Percentiles rank a stretch among this genome's conserved stretches.
phyloP scores from a whole-genome alignment of 2,888 invertebrate species.

The Thecocarcelia acutangulata region DNA sequence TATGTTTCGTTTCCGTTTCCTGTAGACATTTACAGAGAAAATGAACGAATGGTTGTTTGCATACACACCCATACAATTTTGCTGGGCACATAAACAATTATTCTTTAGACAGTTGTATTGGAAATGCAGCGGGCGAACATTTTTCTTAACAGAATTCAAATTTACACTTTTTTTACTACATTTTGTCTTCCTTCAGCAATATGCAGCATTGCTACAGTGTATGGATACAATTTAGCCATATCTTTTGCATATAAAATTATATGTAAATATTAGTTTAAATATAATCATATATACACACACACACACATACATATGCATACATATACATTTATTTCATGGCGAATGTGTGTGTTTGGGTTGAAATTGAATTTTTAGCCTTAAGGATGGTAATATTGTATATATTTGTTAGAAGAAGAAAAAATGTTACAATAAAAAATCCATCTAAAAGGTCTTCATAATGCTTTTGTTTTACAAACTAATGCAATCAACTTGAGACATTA shows the following conservation, averaged over 20 bases:
- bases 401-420: slow-evolving; percentile 41
- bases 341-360: slow-evolving; percentile 62
- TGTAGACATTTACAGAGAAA: slow-evolving; percentile 58
- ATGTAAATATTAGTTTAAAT: slow-evolving; percentile 50
- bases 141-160: slow-evolving; percentile 82
- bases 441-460: slow-evolving; percentile 61
- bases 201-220: slow-evolving; percentile 13
- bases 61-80: slow-evolving; percentile 4
- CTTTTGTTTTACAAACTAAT: slow-evolving; percentile 66
- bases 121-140: slow-evolving; percentile 66
- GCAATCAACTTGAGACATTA: slow-evolving; percentile 66
- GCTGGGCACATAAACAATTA: slow-evolving; percentile 13
- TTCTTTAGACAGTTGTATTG: slow-evolving; percentile 11
- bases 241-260: slow-evolving; percentile 28
- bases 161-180: slow-evolving; percentile 71
- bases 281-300: slow-evolving; percentile 14
- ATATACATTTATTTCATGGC: slow-evolving; percentile 23
- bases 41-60: slow-evolving; percentile 22
- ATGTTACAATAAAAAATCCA: slow-evolving; percentile 53
- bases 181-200: not conserved
- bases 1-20: slow-evolving; percentile 65
- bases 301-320: not conserved
- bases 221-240: slow-evolving; percentile 3
- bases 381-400: slow-evolving; percentile 47
- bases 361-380: slow-evolving; percentile 70